Evolutionary conservation across 1,140 invertebrate genomes (phyloP).

Genomic region (Drosophila mojavensis): DNA sequence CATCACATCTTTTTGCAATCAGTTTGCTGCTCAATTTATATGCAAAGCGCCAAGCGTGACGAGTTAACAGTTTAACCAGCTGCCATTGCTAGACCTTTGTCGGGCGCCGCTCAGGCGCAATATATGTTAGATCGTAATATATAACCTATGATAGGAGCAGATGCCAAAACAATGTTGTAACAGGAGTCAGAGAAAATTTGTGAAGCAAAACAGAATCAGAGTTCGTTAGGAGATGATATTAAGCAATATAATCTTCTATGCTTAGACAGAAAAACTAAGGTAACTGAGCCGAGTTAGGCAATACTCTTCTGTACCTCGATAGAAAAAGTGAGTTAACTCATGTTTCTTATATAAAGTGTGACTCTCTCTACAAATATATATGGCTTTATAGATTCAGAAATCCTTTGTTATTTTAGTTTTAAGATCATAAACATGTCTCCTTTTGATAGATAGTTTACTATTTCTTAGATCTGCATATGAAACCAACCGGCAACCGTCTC

Average conservation of each 20-base stretch:
- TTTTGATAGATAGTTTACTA: too few species aligned
- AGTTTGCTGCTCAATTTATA: conserved; percentile 24
- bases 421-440: too few species aligned
- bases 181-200: too few species aligned
- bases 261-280: too few species aligned
- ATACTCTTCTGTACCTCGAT: too few species aligned
- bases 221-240: too few species aligned
- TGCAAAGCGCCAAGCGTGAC: conserved; percentile 13
- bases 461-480: background rate
- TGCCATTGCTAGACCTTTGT: conserved; percentile 18
- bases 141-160: background rate
- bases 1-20: conserved; percentile 13
- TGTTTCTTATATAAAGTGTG: background rate
- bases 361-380: background rate
- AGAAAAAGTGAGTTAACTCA: background rate
- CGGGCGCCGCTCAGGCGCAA: conserved; percentile 21
- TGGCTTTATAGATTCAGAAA: background rate
- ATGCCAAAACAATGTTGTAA: background rate
- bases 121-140: conserved; percentile 8
- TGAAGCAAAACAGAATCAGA: too few species aligned
- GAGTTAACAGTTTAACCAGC: conserved; percentile 10
- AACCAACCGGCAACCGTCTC: conserved; percentile 7
- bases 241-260: too few species aligned
- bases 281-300: too few species aligned
- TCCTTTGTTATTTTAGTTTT: too few species aligned